Conservation (phyloP, 2,888 invertebrate species). For the Panzeria rudis region DNA sequence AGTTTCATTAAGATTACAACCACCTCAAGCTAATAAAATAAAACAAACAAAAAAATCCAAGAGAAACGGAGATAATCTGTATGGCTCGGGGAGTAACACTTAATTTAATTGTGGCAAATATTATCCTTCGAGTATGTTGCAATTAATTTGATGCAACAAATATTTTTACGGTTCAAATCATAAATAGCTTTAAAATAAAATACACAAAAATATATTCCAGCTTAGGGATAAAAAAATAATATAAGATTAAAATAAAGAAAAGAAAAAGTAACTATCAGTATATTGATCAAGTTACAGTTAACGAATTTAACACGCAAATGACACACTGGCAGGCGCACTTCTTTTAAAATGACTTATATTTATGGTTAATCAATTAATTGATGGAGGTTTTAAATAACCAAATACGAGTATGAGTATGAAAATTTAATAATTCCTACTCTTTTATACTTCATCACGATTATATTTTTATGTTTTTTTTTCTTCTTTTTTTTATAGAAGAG, state of each 20-base stretch:
- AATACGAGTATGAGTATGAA: slow-evolving; percentile 37
- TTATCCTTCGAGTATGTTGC: neutral
- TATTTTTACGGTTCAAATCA: slow-evolving; percentile 2
- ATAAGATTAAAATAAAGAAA: neutral
- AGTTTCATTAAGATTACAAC: neutral
- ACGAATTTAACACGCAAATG: slow-evolving; percentile 63
- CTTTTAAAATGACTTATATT: neutral
- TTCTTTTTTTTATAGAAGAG: neutral
- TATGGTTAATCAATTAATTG: slow-evolving; percentile 55
- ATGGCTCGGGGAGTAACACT: neutral
- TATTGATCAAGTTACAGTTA: slow-evolving; percentile 36
- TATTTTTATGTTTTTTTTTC: neutral
- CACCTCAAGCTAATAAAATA: neutral
- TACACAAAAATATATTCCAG: neutral
- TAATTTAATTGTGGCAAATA: slow-evolving; percentile 29
- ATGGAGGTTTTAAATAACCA: slow-evolving; percentile 53
- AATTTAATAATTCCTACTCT: slow-evolving; percentile 19
- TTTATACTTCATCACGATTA: slow-evolving; percentile 37
- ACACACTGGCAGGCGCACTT: slow-evolving; percentile 37
- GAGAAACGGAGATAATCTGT: no score
- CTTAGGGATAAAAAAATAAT: slow-evolving; percentile 33
- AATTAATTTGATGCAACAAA: slow-evolving; percentile 12
- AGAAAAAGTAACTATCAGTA: neutral
- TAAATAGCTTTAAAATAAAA: slow-evolving; percentile 52
- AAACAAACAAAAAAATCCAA: neutral